Conservation (phyloP, 1,140 invertebrate species). For the Brachionus paranguensis region DNA sequence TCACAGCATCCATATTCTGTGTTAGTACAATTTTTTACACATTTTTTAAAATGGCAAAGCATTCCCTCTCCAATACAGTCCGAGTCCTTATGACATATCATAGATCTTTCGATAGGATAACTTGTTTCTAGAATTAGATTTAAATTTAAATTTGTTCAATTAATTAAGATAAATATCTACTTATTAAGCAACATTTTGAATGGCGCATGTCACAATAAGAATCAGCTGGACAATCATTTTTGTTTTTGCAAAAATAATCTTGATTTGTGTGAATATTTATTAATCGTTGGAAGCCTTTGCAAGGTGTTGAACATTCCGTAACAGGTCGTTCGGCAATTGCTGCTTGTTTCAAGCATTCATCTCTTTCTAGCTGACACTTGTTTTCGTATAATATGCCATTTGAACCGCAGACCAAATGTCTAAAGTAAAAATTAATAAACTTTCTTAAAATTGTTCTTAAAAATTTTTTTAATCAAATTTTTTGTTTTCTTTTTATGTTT, state of each 20-base stretch:
- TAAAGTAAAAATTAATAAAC: slow-evolving; percentile 14
- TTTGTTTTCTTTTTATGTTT: too few species aligned
- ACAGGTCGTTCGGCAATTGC: slow-evolving; percentile 65
- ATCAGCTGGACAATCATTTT: slow-evolving; percentile 67
- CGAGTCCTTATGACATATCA: background rate
- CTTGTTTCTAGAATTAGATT: background rate
- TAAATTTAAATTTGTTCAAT: background rate
- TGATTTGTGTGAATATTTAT: slow-evolving; percentile 64
- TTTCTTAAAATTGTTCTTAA: slow-evolving; percentile 42
- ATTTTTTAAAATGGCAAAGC: background rate
- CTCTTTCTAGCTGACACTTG: background rate
- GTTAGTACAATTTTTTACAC: background rate
- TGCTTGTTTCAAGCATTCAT: slow-evolving; percentile 48
- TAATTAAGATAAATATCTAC: background rate
- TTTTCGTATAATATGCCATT: slow-evolving; percentile 28
- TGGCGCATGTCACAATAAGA: slow-evolving; percentile 45
- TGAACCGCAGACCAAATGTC: slow-evolving; percentile 7
- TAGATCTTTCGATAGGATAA: background rate
- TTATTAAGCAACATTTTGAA: background rate
- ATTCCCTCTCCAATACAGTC: background rate
- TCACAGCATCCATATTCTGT: slow-evolving; percentile 21
- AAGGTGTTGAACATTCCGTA: slow-evolving; percentile 61
- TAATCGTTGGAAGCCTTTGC: slow-evolving; percentile 73
- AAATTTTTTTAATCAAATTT: too few species aligned
- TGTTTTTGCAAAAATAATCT: slow-evolving; percentile 78